Evolutionary conservation across 2,797 vertebrate genomes (phyloP).

Genomic region (Myotis pilosus): DNA sequence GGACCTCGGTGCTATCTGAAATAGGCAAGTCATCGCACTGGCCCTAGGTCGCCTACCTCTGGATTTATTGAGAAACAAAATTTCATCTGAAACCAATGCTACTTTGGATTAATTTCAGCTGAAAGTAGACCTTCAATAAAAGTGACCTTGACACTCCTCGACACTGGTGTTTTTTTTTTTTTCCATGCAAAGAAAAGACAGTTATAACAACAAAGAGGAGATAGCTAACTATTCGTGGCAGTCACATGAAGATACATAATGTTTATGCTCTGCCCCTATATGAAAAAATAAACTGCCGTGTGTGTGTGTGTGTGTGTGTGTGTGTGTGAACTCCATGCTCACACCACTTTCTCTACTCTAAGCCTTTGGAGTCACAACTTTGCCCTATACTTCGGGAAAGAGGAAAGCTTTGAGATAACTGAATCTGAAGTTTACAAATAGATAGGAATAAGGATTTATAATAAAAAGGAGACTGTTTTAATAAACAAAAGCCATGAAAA

Average conservation of each 20-base stretch:
- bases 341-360: neutral
- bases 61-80: neutral
- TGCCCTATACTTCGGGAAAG: neutral
- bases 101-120: neutral
- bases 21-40: neutral
- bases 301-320: neutral
- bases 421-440: slow-evolving; percentile 18
- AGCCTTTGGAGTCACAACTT: neutral
- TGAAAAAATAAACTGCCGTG: neutral
- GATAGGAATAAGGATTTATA: neutral
- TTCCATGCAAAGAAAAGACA: neutral
- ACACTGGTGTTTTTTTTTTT: neutral
- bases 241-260: neutral
- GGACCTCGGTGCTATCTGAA: neutral
- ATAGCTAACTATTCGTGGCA: neutral
- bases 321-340: neutral
- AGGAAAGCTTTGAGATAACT: neutral
- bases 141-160: neutral
- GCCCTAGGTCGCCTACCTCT: neutral
- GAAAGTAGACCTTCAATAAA: neutral
- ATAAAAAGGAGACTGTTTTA: neutral
- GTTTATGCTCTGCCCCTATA: neutral
- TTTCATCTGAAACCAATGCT: neutral
- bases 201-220: neutral
- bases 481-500: neutral